phyloP scores from a whole-genome alignment of 2,888 invertebrate species.

The Andrena praecox region DNA sequence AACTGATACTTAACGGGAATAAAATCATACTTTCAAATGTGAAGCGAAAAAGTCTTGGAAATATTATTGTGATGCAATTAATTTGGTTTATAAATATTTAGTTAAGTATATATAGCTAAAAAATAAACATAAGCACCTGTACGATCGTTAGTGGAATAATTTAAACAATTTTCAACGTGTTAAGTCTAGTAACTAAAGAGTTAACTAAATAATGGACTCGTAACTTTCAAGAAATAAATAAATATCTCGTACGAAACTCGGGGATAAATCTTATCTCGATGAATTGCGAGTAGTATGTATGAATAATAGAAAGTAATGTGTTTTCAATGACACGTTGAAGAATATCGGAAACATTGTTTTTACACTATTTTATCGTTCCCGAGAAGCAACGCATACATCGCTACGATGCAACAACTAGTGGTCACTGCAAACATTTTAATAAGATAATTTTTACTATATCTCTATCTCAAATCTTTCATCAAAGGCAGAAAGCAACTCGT shows the following conservation, averaged over 20 bases:
- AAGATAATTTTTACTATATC: constrained; percentile 46
- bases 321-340: background rate
- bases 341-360: constrained; percentile 18
- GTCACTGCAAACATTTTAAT: constrained; percentile 55
- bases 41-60: constrained; percentile 6
- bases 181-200: constrained; percentile 10
- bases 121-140: constrained; percentile 19
- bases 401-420: constrained; percentile 17
- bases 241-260: background rate
- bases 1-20: constrained; percentile 21
- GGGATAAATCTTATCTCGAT: constrained; percentile 5
- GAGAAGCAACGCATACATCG: background rate
- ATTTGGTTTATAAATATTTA: background rate
- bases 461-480: constrained; percentile 1
- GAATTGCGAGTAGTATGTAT: background rate
- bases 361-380: background rate
- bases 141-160: constrained; percentile 18
- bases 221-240: constrained; percentile 8
- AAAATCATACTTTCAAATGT: constrained; percentile 35
- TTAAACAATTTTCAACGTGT: background rate
- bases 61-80: constrained; percentile 18
- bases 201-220: background rate
- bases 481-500: constrained; percentile 61
- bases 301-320: background rate
- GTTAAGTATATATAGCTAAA: background rate